These are phyloP conservation scores for Centropyge bicolor DNA, from an alignment of 2,797 vertebrate species.

Conservation along the genomic window DNA sequence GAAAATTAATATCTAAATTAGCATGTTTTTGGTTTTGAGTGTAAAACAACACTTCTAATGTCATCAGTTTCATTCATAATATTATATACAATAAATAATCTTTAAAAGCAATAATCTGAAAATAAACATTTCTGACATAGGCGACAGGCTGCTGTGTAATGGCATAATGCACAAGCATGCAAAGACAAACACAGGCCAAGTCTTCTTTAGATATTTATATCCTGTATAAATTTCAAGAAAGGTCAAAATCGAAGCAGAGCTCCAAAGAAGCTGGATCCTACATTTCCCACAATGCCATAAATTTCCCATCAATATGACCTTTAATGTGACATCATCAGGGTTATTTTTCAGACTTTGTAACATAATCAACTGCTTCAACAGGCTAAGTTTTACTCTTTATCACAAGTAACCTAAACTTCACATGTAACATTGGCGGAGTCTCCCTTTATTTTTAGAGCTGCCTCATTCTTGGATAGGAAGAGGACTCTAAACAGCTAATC, in stretches of 20 bases:
- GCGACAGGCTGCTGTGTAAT: not conserved
- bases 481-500: conserved; percentile 42
- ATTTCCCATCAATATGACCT: not conserved
- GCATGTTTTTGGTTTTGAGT: not conserved
- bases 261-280: not conserved
- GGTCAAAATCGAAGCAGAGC: not conserved
- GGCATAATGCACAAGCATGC: not conserved
- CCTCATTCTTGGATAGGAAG: conserved; percentile 13
- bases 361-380: not conserved
- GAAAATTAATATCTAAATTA: not conserved
- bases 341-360: not conserved
- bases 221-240: not conserved
- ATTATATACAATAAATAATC: not conserved
- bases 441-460: conserved; percentile 30
- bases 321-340: not conserved
- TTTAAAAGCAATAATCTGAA: not conserved
- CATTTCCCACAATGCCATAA: not conserved
- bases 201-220: not conserved
- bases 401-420: not conserved
- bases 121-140: not conserved
- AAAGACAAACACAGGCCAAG: not conserved
- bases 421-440: not conserved
- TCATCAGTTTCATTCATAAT: not conserved
- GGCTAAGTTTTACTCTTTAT: not conserved
- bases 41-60: not conserved